These are phyloP conservation scores for Brachionus asplanchnoidis DNA, from an alignment of 1,140 invertebrate genomes.

Conservation along the genomic window DNA sequence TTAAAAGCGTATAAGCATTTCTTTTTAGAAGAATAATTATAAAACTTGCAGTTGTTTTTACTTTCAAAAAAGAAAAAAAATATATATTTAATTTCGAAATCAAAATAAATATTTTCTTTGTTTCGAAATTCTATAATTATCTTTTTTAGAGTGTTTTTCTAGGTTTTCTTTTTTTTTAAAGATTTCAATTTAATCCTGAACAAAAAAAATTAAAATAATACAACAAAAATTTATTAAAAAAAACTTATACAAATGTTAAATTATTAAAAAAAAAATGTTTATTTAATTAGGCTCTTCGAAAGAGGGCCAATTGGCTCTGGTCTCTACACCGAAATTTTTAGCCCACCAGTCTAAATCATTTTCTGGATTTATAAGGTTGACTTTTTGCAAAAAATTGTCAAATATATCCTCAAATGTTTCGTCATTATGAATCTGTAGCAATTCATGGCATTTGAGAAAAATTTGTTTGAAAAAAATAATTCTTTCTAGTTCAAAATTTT, in stretches of 20 bases:
- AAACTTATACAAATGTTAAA: not conserved
- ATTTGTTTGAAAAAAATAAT: slow-evolving; percentile 45
- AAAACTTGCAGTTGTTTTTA: too few species aligned
- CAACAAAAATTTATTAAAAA: slow-evolving; percentile 1
- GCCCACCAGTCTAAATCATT: slow-evolving; percentile 5
- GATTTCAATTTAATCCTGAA: not conserved
- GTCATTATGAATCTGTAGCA: slow-evolving; percentile 18
- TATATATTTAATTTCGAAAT: not conserved
- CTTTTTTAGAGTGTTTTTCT: not conserved
- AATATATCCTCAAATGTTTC: not conserved
- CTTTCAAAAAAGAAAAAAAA: too few species aligned
- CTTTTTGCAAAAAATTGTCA: not conserved
- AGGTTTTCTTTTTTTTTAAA: too few species aligned
- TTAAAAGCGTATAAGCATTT: too few species aligned
- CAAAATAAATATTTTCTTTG: not conserved
- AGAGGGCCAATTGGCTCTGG: slow-evolving; percentile 12
- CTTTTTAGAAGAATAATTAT: too few species aligned
- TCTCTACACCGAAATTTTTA: slow-evolving; percentile 12
- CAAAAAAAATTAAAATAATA: not conserved
- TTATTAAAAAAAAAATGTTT: not conserved
- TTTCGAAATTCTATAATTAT: not conserved
- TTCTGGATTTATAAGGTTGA: not conserved
- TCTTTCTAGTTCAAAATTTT: slow-evolving; percentile 86
- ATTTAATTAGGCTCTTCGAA: slow-evolving; percentile 17
- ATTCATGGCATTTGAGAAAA: slow-evolving; percentile 4